phyloP scores from a whole-genome alignment of 2,797 vertebrate species.

The Sebastolobus alascanus region DNA sequence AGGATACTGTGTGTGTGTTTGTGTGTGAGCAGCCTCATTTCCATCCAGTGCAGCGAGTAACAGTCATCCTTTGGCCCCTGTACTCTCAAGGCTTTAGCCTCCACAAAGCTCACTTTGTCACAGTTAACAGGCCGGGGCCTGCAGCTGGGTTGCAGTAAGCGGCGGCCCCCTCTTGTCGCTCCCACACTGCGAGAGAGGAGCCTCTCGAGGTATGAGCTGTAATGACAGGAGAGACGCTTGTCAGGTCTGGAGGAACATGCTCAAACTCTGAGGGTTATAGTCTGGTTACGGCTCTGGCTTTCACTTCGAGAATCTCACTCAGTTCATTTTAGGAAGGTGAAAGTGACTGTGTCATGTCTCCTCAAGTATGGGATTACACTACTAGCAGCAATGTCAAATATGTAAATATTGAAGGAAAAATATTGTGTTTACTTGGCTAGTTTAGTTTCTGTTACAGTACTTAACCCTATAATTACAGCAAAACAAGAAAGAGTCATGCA shows the following conservation, averaged over 20 bases:
- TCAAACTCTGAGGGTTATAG: not conserved
- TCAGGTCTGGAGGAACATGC: not conserved
- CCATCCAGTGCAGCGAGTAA: conserved; percentile 72
- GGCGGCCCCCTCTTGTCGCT: conserved; percentile 26
- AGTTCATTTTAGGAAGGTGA: not conserved
- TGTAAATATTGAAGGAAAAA: not conserved
- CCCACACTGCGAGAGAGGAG: conserved; percentile 22
- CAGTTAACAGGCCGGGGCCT: conserved; percentile 56
- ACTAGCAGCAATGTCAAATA: not conserved
- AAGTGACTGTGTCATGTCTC: not conserved
- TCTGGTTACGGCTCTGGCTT: not conserved
- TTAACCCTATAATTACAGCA: not conserved
- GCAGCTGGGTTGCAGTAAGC: conserved; percentile 70
- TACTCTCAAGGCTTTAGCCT: conserved; percentile 53
- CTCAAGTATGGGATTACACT: not conserved
- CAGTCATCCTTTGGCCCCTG: conserved; percentile 66
- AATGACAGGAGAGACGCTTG: conserved; percentile 1
- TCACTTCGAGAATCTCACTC: not conserved
- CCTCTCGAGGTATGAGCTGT: conserved; percentile 28
- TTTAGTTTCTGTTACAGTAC: not conserved
- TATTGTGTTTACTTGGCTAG: not conserved
- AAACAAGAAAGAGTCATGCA: not conserved
- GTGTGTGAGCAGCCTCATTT: conserved; percentile 67
- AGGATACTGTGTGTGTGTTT: conserved; percentile 16
- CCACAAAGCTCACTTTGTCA: conserved; percentile 83